Percentiles rank a stretch among this genome's conserved stretches.
Evolutionary conservation across 2,888 invertebrate genomes (phyloP).

Genomic region (Mesorhabditis sp.): DNA sequence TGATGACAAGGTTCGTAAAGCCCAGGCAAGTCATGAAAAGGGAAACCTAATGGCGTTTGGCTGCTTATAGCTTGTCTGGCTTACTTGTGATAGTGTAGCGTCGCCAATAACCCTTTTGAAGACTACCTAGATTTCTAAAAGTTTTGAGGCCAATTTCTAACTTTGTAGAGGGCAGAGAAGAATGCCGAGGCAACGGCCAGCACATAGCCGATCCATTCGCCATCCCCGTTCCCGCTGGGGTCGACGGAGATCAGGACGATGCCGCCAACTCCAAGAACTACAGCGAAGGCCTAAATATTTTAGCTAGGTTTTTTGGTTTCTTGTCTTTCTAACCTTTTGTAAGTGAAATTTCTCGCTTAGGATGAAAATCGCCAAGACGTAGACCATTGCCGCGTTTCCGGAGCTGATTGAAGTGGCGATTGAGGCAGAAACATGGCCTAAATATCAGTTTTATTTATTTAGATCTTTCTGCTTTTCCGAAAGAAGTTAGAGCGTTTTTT

Average conservation of each 20-base stretch:
- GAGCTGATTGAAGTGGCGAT: conserved; percentile 59
- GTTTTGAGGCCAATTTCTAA: conserved; percentile 57
- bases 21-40: conserved; percentile 88
- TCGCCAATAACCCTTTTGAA: conserved; percentile 6
- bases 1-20: conserved; percentile 77
- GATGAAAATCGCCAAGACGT: conserved; percentile 59
- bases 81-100: conserved; percentile 6
- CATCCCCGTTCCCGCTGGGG: conserved; percentile 27
- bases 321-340: conserved; percentile 57
- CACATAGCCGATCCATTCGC: conserved; percentile 72
- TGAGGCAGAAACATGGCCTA: conserved; percentile 27
- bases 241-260: conserved; percentile 54
- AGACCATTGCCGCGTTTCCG: conserved; percentile 60
- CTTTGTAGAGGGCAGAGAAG: conserved; percentile 88
- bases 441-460: background rate
- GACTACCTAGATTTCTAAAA: background rate
- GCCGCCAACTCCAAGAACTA: conserved; percentile 47
- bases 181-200: conserved; percentile 84
- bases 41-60: conserved; percentile 72
- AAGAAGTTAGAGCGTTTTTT: background rate
- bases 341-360: conserved; percentile 58
- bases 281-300: conserved; percentile 36
- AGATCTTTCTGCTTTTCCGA: background rate
- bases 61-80: background rate
- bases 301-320: conserved; percentile 7